Base-by-base conservation (phyloP, 2,888 invertebrate species). In the Dascillus cervinus region DNA sequence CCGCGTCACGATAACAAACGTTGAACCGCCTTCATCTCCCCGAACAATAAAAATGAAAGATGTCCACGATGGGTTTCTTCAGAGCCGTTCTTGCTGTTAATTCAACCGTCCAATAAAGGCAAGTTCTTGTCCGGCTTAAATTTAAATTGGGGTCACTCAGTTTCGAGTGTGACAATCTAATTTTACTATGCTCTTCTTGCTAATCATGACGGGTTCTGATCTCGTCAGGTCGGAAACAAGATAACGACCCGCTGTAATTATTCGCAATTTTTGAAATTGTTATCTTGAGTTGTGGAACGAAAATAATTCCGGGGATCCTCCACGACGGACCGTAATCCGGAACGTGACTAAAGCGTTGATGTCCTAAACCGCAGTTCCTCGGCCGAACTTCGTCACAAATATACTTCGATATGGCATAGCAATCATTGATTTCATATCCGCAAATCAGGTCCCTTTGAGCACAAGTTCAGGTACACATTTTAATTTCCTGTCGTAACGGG, bases 181-280 rank as follows among this genome's bases (percentile, higher is more conserved):
- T 37, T 34, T 37, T 29, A 41, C 50, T 43, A 44, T 42, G 46
- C 48, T 36, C 44, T 54, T 52, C 52, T 52, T 54, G 51, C 47
- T 52, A 52, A 53, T 52, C 47, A 47, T 50, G 49, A 48, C 46
- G 48, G 47, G 49, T 50, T 46, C 39, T 44, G 47, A 53, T 53
- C 52, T 52, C 50, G 45, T 52, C 44, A 50, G 43, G 42, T 43
- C 52, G 56, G 57, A 57, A 56, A 57, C 54, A 45, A 53, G 54
- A 56, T 56, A 55, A 51, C 52, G 46, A 47, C 52, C 50, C 53
- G n/a, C n/a, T n/a, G n/a, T n/a, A n/a, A n/a, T n/a, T n/a, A n/a
- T n/a, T n/a, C n/a, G n/a, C n/a, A n/a, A n/a, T n/a, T n/a, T n/a
- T n/a, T n/a, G n/a, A n/a, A n/a, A n/a, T n/a, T n/a, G n/a, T n/a